A percentile compares a stretch with the other conserved stretches of the same genome.
These are phyloP conservation scores for Pharmacophagus antenor DNA, from an alignment of 2,888 invertebrate species.

Conservation along the genomic window DNA sequence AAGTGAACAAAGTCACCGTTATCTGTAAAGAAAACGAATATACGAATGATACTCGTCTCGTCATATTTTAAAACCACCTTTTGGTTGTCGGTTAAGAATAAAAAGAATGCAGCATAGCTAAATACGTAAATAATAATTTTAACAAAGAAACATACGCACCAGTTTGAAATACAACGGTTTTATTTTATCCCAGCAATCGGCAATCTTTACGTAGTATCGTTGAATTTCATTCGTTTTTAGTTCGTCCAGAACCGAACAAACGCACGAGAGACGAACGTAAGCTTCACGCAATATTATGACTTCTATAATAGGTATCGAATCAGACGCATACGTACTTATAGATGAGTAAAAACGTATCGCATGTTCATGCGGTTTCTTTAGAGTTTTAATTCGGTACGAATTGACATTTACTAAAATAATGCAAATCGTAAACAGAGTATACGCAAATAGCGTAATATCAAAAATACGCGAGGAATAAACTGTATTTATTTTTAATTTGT, in stretches of 20 bases:
- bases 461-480: neutral
- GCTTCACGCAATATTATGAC: conserved; percentile 5
- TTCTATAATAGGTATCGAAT: conserved; percentile 8
- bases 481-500: neutral
- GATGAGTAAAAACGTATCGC: neutral
- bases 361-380: neutral
- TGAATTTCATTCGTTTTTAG: conserved; percentile 1
- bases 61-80: too few species aligned
- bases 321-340: neutral
- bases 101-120: neutral
- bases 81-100: neutral
- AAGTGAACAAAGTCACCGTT: neutral
- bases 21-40: conserved; percentile 12
- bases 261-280: neutral
- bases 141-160: conserved; percentile 7
- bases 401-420: neutral
- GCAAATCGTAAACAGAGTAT: neutral
- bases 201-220: conserved; percentile 8
- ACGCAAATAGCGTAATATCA: neutral
- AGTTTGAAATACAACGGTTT: conserved; percentile 25
- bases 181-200: conserved; percentile 27
- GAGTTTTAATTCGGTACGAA: neutral
- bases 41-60: too few species aligned
- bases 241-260: neutral
- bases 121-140: neutral